phyloP scores from a whole-genome alignment of 2,797 vertebrate species.

The Brachyalestes nurse region DNA sequence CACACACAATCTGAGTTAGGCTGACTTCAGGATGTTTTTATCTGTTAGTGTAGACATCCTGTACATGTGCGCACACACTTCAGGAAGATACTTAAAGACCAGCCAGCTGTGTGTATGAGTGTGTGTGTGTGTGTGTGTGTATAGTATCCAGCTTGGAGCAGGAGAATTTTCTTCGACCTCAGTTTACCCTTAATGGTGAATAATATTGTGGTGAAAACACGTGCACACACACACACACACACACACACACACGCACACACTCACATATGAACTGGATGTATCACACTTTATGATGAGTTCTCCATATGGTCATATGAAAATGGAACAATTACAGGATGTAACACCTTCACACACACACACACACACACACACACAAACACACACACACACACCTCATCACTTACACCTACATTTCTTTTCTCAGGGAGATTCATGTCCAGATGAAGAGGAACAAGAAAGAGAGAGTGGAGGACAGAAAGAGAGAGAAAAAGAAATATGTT shows the following conservation, averaged over 20 bases:
- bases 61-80: neutral
- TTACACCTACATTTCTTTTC: neutral
- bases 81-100: neutral
- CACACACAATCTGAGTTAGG: too few species aligned
- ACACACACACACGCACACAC: neutral
- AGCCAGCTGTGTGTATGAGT: neutral
- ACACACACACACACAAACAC: neutral
- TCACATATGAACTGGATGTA: neutral
- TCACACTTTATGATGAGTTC: neutral
- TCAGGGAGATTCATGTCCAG: neutral
- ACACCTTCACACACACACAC: neutral
- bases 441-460: neutral
- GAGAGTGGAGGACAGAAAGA: slow-evolving; percentile 23
- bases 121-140: too few species aligned
- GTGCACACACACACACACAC: slow-evolving; percentile 21
- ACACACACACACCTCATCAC: neutral
- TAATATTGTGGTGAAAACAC: neutral
- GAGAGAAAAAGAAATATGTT: too few species aligned
- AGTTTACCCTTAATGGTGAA: too few species aligned
- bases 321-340: neutral
- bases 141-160: too few species aligned
- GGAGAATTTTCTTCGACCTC: too few species aligned
- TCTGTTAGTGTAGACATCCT: neutral
- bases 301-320: neutral
- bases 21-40: neutral